phyloP scores from a whole-genome alignment of 2,888 invertebrate genomes.

The Stenodera caucasica region DNA sequence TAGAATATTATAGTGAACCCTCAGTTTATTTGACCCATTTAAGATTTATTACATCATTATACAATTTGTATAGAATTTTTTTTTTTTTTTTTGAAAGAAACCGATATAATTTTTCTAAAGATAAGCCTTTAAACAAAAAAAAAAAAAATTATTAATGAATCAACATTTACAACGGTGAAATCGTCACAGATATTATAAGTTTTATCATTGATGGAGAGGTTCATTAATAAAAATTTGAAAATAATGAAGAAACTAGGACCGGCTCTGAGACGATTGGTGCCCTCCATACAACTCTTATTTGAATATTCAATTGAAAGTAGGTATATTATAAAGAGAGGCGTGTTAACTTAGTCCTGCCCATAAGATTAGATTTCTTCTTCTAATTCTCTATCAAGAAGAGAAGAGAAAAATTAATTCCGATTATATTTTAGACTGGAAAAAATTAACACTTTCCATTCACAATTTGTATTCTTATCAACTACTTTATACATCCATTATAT shows the following conservation, averaged over 20 bases:
- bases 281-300: no score
- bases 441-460: background rate
- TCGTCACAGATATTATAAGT: background rate
- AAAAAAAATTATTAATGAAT: no score
- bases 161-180: background rate
- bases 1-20: no score
- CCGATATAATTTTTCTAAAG: no score
- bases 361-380: background rate
- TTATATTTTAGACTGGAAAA: background rate
- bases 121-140: no score
- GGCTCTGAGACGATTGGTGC: background rate
- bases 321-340: no score
- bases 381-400: background rate
- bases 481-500: background rate
- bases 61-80: no score
- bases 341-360: no score
- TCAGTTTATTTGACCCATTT: no score
- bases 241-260: background rate
- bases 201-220: background rate
- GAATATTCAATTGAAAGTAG: no score
- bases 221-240: background rate
- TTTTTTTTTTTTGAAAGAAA: no score
- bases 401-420: background rate
- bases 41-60: no score
- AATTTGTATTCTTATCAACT: conserved; percentile 1